A percentile compares a stretch with the other conserved stretches of the same genome.
phyloP scores from a whole-genome alignment of 1,140 invertebrate genomes.

The Conus ventricosus region DNA sequence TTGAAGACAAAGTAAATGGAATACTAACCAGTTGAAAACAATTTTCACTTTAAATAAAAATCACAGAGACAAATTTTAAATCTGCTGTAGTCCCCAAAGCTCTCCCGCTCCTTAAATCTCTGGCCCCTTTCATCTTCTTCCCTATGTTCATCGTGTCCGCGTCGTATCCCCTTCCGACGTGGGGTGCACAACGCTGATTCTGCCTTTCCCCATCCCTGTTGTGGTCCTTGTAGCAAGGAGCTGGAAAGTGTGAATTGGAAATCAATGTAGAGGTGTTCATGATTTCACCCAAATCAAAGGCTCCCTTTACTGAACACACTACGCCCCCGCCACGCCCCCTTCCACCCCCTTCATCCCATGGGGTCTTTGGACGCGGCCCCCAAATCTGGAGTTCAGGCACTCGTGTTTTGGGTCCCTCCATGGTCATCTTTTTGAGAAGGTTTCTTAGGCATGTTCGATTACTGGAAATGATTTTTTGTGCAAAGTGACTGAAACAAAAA shows the following conservation, averaged over 20 bases:
- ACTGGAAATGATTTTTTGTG: no score
- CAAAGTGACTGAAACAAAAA: no score
- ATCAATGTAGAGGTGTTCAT: background rate
- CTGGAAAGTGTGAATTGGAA: background rate
- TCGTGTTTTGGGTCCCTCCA: no score
- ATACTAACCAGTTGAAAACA: no score
- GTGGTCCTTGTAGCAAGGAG: background rate
- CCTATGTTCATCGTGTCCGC: background rate
- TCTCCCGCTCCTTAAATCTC: background rate
- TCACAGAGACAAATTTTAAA: no score
- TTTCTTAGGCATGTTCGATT: no score
- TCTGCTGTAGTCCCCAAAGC: background rate
- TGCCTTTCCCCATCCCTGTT: background rate
- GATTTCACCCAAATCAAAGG: background rate
- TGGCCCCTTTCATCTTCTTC: background rate
- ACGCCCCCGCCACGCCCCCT: background rate
- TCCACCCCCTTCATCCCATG: background rate
- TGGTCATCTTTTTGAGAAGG: no score
- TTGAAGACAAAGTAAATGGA: no score
- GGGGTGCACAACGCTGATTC: background rate
- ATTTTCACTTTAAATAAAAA: no score
- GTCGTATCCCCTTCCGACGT: background rate
- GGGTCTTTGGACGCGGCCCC: no score
- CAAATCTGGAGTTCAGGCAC: background rate
- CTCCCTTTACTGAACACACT: background rate